Conservation (phyloP, 2,797 vertebrate species). For the Liasis olivaceus region DNA sequence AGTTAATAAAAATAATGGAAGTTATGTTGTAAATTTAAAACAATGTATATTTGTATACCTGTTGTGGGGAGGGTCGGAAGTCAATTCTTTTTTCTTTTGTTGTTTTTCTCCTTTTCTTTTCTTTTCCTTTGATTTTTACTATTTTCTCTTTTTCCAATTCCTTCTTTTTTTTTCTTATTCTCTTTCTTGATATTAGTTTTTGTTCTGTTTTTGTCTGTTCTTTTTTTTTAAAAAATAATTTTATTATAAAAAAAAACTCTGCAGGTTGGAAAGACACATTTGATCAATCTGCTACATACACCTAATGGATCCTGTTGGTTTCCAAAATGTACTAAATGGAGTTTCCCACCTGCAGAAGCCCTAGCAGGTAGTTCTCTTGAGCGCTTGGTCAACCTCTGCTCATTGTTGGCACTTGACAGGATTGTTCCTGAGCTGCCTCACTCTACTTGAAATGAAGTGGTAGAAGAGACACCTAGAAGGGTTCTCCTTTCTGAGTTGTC, state of each 20-base stretch:
- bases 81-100: too few species aligned
- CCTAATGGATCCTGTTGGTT: constrained; percentile 11
- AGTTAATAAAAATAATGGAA: too few species aligned
- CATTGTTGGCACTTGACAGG: neutral
- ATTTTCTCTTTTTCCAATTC: too few species aligned
- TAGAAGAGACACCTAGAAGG: neutral
- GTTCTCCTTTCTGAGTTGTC: neutral
- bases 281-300: constrained; percentile 22
- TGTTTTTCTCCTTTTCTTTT: too few species aligned
- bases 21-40: too few species aligned
- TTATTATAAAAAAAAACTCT: neutral
- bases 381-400: neutral
- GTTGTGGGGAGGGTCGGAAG: too few species aligned
- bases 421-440: neutral
- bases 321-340: neutral
- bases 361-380: neutral
- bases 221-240: too few species aligned
- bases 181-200: too few species aligned
- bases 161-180: too few species aligned
- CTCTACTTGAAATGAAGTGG: neutral
- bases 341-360: neutral
- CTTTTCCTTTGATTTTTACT: too few species aligned
- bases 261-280: constrained; percentile 29
- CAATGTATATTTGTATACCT: too few species aligned
- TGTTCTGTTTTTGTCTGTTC: too few species aligned